Evolutionary conservation across 2,888 invertebrate genomes (phyloP), one percentile per base, ranked within the genome.

Genomic region (Dicycla oo): DNA sequence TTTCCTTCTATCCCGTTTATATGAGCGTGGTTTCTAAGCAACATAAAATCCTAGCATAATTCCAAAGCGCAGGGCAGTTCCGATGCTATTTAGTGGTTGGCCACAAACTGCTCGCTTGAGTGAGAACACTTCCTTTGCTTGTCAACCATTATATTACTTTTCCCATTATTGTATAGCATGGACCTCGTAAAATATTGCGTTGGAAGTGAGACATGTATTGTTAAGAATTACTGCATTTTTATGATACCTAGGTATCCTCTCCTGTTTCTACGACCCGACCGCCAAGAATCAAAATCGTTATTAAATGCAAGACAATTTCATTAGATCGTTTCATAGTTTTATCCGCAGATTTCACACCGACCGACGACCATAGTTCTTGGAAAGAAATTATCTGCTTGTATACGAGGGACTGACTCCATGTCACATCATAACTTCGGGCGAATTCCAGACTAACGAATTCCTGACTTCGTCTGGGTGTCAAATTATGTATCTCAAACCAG

Each of bases 61-160:
- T 88, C 83, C 88, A 81, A 85, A 86, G 80, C 76, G 72, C 83
- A 88, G 89, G 86, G 88, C 84, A 81, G 85, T 86, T 85, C 84
- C 82, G 85, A 83, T 85, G 84, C 88, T 89, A 87, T 87, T 93
- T 93, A 92, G 93, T 82, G 94, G 93, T 92, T 89, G 56, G 80
- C 94, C 93, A 86, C 94, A 93, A 92, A 92, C 86, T 82, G 83
- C 87, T 87, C 80, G 84, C 75, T 84, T 87, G 81, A 87, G 87
- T 87, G 81, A 87, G 87, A 90, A 89, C 80, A 89, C 88, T 92
- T 91, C 90, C 91, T 91, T 89, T 88, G 86, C 87, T 85, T 90
- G 88, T 86, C 88, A 88, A 87, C 84, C 84, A 87, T 87, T 86
- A 87, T 86, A 82, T 83, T 81, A 75, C 79, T 77, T 87, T 87